Percentiles rank a stretch among this genome's conserved stretches.
Evolutionary conservation across 2,797 vertebrate genomes (phyloP).

Genomic region (Bovichtus diacanthus): DNA sequence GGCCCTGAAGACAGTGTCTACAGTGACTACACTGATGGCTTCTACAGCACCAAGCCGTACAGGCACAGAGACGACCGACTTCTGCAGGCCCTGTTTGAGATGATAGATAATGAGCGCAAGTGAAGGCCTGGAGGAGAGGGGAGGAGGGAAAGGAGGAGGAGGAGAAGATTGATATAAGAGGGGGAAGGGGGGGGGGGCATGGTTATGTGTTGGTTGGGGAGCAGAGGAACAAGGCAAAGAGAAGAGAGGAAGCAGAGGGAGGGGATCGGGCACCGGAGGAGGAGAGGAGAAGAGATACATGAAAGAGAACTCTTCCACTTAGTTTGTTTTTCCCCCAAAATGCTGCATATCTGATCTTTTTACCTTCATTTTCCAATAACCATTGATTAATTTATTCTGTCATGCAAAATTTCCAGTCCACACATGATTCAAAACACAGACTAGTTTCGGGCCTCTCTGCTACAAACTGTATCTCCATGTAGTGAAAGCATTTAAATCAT

Average conservation of each 20-base stretch:
- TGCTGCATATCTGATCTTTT: constrained; percentile 70
- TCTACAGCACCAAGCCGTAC: constrained; percentile 92
- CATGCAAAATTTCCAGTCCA: constrained; percentile 19
- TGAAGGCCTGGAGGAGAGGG: constrained; percentile 48
- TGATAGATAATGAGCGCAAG: constrained; percentile 88
- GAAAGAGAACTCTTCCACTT: constrained; percentile 64
- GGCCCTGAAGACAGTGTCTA: constrained; percentile 88
- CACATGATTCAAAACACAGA: constrained; percentile 27
- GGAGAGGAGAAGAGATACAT: constrained; percentile 5
- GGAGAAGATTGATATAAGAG: neutral
- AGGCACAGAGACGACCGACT: constrained; percentile 95
- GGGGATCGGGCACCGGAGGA: constrained; percentile 5
- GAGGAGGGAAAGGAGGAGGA: constrained; percentile 9
- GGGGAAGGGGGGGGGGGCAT: too few relatives aligned
- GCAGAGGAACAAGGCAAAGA: constrained; percentile 47
- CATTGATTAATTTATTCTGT: constrained; percentile 20
- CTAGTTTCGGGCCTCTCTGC: constrained; percentile 36
- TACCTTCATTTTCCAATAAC: constrained; percentile 46
- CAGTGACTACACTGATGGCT: constrained; percentile 92
- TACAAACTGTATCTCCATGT: constrained; percentile 37
- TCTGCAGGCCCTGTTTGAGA: constrained; percentile 93
- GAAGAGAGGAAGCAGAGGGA: constrained; percentile 22
- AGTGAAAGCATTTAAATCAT: constrained; percentile 49
- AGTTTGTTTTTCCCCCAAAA: constrained; percentile 62
- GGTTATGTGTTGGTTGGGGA: constrained; percentile 48